Base-by-base conservation (phyloP, 2,797 vertebrate genomes). In the Pseudochromis fuscus region DNA sequence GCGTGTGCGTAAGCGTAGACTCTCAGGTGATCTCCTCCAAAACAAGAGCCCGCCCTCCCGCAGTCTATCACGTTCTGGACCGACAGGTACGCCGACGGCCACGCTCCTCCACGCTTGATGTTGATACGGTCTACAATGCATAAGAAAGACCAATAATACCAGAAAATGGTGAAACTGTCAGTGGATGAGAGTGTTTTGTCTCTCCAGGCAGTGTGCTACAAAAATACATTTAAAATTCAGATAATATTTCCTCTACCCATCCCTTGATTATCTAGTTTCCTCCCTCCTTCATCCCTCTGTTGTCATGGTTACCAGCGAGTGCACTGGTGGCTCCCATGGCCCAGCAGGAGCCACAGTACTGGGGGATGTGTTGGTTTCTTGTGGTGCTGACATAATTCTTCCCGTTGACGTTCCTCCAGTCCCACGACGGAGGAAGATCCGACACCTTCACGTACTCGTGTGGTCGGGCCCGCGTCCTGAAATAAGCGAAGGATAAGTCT, bases 271-370 rank as follows among this genome's bases (percentile, higher is more conserved):
- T 52, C 16, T 4, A 44, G 9, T n/a, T 44, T 45, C 6, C 15
- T 60, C 30, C 49, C 28, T n/a, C 21, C 63, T 53, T 40, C 24
- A 42, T 67, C 42, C 19, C 1, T 23, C 35, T 12, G 23, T 77
- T 61, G 53, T 56, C 69, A 50, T 73, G 66, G 62, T 79, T 90
- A 98, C 97, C 97, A 70, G 97, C 97, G n/a, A 98, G 66, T 0
- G 97, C 96, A 0, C 97, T 98, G 88, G 96, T 97, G 88, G 95
- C 94, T 61, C 95, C 96, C 66, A 97, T 96, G 15, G 97, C 97
- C 97, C 97, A 99, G 91, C 97, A 98, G 73, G 96, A 98, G 1
- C 97, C 97, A 6, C 97, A 99, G 90, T 98, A 98, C 88, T 96
- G 97, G 0, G 97, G 97, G 88, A 97, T 98, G 92, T 98, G 97